phyloP scores from a whole-genome alignment of 2,797 vertebrate genomes.

The Anguilla megastoma region DNA sequence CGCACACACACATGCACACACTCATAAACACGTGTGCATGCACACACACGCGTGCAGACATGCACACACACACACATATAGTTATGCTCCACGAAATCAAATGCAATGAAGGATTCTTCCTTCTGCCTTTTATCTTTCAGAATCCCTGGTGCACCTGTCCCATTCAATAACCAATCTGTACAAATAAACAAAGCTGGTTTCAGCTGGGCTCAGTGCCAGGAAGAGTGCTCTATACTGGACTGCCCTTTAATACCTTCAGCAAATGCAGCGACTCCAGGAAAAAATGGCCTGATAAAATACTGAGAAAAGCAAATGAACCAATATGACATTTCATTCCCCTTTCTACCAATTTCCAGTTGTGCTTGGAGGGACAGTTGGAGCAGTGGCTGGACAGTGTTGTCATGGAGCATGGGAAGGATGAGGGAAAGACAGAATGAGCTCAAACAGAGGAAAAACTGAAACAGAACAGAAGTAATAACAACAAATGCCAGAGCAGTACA shows the following conservation, averaged over 20 bases:
- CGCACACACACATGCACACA: background rate
- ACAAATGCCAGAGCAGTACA: background rate
- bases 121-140: background rate
- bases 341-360: background rate
- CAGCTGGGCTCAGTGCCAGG: background rate
- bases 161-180: background rate
- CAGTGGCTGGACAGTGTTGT: background rate
- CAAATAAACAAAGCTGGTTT: background rate
- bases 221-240: background rate
- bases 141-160: background rate
- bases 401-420: conserved; percentile 14
- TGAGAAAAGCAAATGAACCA: background rate
- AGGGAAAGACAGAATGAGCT: background rate
- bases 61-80: background rate
- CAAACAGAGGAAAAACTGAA: background rate
- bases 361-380: background rate
- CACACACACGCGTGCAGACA: background rate
- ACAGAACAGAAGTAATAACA: background rate
- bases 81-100: background rate
- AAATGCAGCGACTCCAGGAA: background rate
- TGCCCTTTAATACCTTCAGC: background rate
- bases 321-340: background rate
- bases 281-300: background rate
- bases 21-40: background rate
- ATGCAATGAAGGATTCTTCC: background rate